These are phyloP conservation scores for Heterotis niloticus DNA, from an alignment of 2,113 vertebrate species.

Conservation along the genomic window DNA sequence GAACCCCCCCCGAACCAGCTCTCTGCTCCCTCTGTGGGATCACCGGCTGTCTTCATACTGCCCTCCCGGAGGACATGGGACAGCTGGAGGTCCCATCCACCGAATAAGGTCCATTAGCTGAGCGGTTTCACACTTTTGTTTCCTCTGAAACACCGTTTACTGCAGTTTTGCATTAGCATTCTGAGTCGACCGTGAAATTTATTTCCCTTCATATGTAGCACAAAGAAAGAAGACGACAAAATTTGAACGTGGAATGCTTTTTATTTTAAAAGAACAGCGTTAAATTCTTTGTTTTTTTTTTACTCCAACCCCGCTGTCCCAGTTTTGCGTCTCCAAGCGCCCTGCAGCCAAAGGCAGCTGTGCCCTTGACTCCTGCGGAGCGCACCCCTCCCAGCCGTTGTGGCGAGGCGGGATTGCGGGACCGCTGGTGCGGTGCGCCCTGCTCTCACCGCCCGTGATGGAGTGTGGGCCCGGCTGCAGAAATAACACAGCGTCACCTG, in stretches of 20 bases:
- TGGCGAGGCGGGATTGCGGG: conserved; percentile 15
- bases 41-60: background rate
- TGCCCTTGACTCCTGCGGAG: conserved; percentile 29
- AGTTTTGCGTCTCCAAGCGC: conserved; percentile 15
- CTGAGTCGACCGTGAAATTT: no score
- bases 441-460: conserved; percentile 46
- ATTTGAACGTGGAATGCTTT: no score
- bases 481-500: conserved; percentile 49
- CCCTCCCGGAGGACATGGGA: background rate
- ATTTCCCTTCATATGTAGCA: no score
- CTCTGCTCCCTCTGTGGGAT: background rate
- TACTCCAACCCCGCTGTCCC: conserved; percentile 26
- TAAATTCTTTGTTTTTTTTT: background rate
- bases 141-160: background rate
- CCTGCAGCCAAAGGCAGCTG: conserved; percentile 23
- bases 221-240: no score
- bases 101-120: background rate
- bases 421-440: conserved; percentile 29
- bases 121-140: background rate
- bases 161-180: no score
- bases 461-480: conserved; percentile 59
- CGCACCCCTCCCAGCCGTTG: background rate
- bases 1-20: background rate
- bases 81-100: background rate
- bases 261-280: conserved; percentile 1